Evolutionary conservation across 2,113 vertebrate species (phyloP).

Genomic region (Caracal caracal): DNA sequence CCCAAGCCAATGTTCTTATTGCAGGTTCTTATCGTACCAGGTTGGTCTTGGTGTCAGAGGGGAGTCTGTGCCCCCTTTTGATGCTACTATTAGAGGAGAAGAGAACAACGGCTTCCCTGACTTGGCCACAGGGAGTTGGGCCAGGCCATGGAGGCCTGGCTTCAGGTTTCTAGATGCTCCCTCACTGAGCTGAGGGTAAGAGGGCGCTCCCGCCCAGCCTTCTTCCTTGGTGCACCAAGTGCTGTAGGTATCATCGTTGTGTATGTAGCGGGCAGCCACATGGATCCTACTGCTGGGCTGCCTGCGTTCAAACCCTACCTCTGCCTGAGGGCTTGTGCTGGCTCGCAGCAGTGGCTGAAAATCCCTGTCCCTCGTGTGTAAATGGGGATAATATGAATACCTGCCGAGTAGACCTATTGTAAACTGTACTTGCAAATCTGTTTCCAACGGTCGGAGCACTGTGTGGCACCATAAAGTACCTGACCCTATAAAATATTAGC

Average conservation of each 20-base stretch:
- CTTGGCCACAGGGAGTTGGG: neutral
- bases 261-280: fast-evolving
- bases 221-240: neutral
- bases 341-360: neutral
- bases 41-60: neutral
- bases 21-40: neutral
- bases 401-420: no score
- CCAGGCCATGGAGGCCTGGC: neutral
- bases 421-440: no score
- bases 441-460: neutral
- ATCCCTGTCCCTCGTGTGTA: neutral
- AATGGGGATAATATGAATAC: neutral
- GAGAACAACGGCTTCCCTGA: neutral
- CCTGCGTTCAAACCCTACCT: neutral
- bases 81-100: neutral
- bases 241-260: neutral
- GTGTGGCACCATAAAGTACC: neutral
- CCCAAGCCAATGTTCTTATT: neutral
- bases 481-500: neutral
- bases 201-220: no score
- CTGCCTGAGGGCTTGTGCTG: neutral
- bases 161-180: neutral
- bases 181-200: neutral
- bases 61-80: neutral
- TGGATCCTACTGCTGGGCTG: neutral